A percentile compares a stretch with the other conserved stretches of the same genome.
Conservation (phyloP, 2,113 vertebrate genomes). For the Ptyas mucosa region DNA sequence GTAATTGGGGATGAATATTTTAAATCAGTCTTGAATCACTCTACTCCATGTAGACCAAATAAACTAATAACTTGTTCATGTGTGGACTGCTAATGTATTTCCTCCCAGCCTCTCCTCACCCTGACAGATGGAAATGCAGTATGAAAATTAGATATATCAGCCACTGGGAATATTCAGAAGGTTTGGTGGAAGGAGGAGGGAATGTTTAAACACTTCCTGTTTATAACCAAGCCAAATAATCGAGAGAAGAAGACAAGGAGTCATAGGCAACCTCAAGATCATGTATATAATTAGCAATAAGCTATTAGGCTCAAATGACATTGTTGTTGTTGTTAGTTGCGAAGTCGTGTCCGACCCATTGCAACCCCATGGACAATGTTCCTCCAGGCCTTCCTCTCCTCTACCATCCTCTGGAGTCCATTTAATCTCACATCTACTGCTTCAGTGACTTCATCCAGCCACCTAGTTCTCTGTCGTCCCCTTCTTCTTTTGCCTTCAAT, state of each 20-base stretch:
- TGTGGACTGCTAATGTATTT: constrained; percentile 72
- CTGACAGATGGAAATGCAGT: constrained; percentile 58
- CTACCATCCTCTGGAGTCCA: too few species aligned
- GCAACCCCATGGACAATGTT: too few species aligned
- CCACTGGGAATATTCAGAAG: constrained; percentile 42
- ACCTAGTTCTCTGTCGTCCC: too few species aligned
- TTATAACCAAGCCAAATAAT: constrained; percentile 37
- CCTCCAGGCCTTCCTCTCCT: too few species aligned
- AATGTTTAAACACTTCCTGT: constrained; percentile 37
- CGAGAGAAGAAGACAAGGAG: constrained; percentile 26
- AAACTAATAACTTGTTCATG: constrained; percentile 75
- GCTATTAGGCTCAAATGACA: not conserved
- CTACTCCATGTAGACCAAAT: constrained; percentile 62
- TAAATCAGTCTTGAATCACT: constrained; percentile 70
- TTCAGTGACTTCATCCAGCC: too few species aligned
- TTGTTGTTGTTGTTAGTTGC: too few species aligned
- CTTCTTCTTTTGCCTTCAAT: too few species aligned
- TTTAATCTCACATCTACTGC: too few species aligned
- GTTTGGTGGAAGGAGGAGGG: constrained; percentile 11
- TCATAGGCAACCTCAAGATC: not conserved
- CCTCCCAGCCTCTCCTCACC: constrained; percentile 31
- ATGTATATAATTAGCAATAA: not conserved
- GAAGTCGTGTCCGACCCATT: too few species aligned
- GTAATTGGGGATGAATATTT: constrained; percentile 80
- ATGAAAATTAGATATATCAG: constrained; percentile 47